Conservation (phyloP, 1,140 invertebrate genomes). For the Dreissena rostriformis region DNA sequence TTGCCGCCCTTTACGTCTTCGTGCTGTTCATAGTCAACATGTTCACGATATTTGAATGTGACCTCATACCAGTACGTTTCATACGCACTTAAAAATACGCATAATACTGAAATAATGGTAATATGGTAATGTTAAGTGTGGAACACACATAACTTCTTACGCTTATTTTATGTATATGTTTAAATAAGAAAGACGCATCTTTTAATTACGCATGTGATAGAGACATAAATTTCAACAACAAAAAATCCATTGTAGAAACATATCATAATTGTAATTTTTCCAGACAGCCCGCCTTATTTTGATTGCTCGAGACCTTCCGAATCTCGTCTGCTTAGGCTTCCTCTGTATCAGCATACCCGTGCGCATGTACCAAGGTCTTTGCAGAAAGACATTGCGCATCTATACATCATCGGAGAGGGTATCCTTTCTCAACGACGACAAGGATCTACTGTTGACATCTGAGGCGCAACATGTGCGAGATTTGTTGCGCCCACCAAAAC, state of each 20-base stretch:
- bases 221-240: no score
- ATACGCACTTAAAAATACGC: no score
- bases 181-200: no score
- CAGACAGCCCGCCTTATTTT: slow-evolving; percentile 28
- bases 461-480: slow-evolving; percentile 26
- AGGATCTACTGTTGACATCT: neutral
- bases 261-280: no score
- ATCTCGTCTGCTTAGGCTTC: slow-evolving; percentile 27
- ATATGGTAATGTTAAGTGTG: no score
- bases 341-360: slow-evolving; percentile 35
- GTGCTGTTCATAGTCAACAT: slow-evolving; percentile 17
- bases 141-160: no score
- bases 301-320: slow-evolving; percentile 34
- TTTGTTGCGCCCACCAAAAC: slow-evolving; percentile 8
- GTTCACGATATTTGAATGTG: slow-evolving; percentile 27
- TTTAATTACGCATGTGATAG: no score
- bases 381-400: neutral
- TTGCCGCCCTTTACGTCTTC: slow-evolving; percentile 39
- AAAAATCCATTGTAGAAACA: no score
- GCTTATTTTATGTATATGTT: no score
- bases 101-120: no score
- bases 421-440: slow-evolving; percentile 47
- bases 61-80: slow-evolving; percentile 33
- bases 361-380: neutral
- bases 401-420: slow-evolving; percentile 12